Evolutionary conservation across 2,888 invertebrate species (phyloP).

Genomic region (Malthinus seriepunctatus): DNA sequence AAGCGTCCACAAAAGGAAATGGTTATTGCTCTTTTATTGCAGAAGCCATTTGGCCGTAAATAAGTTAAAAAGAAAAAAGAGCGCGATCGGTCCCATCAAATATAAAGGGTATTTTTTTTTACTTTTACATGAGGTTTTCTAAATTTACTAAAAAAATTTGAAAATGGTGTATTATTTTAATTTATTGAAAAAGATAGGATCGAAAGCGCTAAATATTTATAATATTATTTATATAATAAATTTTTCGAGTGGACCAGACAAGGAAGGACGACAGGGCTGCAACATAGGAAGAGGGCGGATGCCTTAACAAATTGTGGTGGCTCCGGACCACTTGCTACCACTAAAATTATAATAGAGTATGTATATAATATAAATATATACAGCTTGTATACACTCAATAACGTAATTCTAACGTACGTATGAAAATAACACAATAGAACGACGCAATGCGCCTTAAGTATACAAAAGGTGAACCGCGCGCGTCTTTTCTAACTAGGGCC

Average conservation of each 20-base stretch:
- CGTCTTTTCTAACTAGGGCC: slow-evolving; percentile 32
- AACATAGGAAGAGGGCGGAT: slow-evolving; percentile 53
- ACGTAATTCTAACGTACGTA: slow-evolving; percentile 52
- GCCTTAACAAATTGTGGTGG: slow-evolving; percentile 53
- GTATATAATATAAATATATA: slow-evolving; percentile 54
- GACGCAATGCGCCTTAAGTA: slow-evolving; percentile 48
- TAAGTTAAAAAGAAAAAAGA: slow-evolving; percentile 60
- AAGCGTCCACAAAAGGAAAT: slow-evolving; percentile 60
- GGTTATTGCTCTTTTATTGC: slow-evolving; percentile 62
- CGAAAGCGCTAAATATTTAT: background rate
- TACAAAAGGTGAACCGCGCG: slow-evolving; percentile 46
- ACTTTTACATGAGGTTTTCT: too few relatives aligned
- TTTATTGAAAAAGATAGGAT: background rate
- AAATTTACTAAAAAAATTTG: slow-evolving; percentile 1
- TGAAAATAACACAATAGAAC: slow-evolving; percentile 50
- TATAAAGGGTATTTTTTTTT: too few relatives aligned
- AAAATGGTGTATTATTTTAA: background rate
- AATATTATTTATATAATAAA: slow-evolving; percentile 15
- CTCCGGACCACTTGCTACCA: slow-evolving; percentile 54
- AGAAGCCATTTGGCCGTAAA: slow-evolving; percentile 64
- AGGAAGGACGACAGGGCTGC: slow-evolving; percentile 46
- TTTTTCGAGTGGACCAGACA: slow-evolving; percentile 43
- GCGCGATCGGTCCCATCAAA: slow-evolving; percentile 8
- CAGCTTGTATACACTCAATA: slow-evolving; percentile 56
- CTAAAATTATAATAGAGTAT: slow-evolving; percentile 52